Evolutionary conservation across 2,888 invertebrate genomes (phyloP).

Genomic region (Aphidoletes aphidimyza): DNA sequence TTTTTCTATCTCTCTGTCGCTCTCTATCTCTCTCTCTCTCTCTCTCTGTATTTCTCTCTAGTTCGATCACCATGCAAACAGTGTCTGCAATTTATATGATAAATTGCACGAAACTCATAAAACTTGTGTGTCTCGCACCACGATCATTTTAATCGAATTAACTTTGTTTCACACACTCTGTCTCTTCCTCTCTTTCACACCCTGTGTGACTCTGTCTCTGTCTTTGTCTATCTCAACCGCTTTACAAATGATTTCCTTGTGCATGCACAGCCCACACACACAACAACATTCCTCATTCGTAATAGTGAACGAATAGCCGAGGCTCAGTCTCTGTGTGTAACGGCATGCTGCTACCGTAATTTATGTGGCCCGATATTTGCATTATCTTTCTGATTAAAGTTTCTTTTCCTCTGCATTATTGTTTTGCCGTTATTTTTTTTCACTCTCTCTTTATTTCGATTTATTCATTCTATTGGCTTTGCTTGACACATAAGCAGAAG

Average conservation of each 20-base stretch:
- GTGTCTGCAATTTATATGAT: conserved; percentile 47
- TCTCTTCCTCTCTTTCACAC: too few species aligned
- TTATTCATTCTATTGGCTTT: neutral
- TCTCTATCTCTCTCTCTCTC: neutral
- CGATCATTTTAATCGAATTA: conserved; percentile 44
- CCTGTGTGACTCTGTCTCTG: neutral
- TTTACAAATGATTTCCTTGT: neutral
- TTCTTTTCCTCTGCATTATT: conserved; percentile 50
- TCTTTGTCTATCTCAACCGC: neutral
- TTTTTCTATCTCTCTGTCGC: neutral
- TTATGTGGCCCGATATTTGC: conserved; percentile 28
- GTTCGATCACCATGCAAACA: neutral
- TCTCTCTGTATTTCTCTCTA: neutral
- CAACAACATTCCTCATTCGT: neutral
- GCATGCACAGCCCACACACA: neutral
- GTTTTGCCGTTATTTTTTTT: conserved; percentile 38
- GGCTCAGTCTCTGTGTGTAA: neutral
- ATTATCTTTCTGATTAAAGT: conserved; percentile 50
- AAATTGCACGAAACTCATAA: conserved; percentile 49
- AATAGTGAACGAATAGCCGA: neutral
- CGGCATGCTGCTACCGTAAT: conserved; percentile 28
- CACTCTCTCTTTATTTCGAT: too few species aligned
- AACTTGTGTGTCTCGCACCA: conserved; percentile 35
- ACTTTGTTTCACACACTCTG: too few species aligned
- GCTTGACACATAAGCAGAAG: neutral